These are phyloP conservation scores for Tenthredo distinguenda DNA, from an alignment of 2,888 invertebrate genomes.

Conservation along the genomic window DNA sequence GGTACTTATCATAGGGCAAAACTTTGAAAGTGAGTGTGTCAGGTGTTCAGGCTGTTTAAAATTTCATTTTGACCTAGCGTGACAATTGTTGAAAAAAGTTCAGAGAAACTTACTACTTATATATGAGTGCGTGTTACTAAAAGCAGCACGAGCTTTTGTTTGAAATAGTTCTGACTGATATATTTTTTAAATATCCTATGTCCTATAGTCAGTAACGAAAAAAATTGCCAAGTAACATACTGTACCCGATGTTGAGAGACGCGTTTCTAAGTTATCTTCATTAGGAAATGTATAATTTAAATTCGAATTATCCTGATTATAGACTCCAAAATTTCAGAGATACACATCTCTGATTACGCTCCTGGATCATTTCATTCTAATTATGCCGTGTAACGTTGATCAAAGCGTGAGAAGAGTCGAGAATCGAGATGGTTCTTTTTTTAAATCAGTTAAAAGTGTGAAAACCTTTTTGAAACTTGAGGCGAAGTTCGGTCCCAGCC, in stretches of 20 bases:
- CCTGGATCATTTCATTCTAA: not conserved
- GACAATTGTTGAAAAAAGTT: not conserved
- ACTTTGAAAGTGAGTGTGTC: not conserved
- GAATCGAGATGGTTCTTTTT: not conserved
- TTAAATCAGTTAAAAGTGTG: not conserved
- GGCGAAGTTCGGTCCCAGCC: constrained; percentile 1
- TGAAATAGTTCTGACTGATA: not conserved
- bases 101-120: not conserved
- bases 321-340: not conserved
- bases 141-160: not conserved
- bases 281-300: not conserved
- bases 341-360: not conserved
- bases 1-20: not conserved
- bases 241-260: not conserved
- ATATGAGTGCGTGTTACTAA: not conserved
- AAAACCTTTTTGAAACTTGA: constrained; percentile 5
- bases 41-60: not conserved
- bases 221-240: not conserved
- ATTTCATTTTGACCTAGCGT: not conserved
- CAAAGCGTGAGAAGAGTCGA: not conserved
- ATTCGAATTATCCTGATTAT: not conserved
- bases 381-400: not conserved
- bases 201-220: not conserved
- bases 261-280: not conserved
- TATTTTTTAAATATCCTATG: not conserved